Conservation (phyloP, 2,888 invertebrate species). For the Acronicta psi region DNA sequence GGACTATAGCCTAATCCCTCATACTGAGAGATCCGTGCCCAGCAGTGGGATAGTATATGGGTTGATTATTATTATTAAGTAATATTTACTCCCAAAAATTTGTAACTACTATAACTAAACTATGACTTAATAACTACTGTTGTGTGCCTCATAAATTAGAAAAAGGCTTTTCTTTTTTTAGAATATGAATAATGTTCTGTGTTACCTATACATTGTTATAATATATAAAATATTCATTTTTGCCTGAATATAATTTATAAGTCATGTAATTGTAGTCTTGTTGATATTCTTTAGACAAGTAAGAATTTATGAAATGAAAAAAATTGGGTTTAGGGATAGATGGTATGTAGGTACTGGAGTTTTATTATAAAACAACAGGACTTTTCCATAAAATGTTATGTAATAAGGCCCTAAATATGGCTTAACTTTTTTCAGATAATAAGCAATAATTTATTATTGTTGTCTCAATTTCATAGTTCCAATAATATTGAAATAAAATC, state of each 20-base stretch:
- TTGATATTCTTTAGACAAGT: neutral
- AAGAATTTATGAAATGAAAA: too few species aligned
- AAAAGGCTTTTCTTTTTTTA: neutral
- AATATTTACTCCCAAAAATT: conserved; percentile 8
- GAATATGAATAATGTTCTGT: neutral
- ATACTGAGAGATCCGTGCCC: too few species aligned
- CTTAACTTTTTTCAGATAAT: neutral
- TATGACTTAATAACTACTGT: neutral
- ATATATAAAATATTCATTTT: too few species aligned
- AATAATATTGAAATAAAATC: conserved; percentile 18
- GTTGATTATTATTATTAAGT: too few species aligned
- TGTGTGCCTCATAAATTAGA: conserved; percentile 1
- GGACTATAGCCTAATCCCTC: too few species aligned
- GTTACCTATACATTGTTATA: too few species aligned
- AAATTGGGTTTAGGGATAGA: too few species aligned
- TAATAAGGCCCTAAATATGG: conserved; percentile 10
- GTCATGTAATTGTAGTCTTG: neutral
- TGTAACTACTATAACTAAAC: neutral
- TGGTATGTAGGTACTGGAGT: too few species aligned
- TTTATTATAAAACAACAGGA: too few species aligned
- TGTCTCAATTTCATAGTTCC: conserved; percentile 33
- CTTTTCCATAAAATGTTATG: too few species aligned
- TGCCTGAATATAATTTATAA: neutral
- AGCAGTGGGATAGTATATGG: too few species aligned
- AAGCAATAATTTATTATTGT: neutral